Evolutionary conservation across 2,888 invertebrate species (phyloP).

Genomic region (Balanococcus diminutus): DNA sequence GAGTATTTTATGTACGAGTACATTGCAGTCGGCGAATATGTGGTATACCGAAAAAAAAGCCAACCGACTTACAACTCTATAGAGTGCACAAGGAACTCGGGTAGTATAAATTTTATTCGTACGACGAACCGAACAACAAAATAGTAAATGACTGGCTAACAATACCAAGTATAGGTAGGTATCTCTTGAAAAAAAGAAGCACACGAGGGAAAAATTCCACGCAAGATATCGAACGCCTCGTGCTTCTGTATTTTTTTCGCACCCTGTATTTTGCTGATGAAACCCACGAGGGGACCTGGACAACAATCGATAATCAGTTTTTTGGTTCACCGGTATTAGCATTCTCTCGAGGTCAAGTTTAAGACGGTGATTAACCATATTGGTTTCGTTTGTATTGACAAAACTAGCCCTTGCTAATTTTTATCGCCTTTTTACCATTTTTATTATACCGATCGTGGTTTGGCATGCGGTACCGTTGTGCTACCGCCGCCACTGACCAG

Average conservation of each 20-base stretch:
- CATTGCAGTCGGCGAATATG: slow-evolving; percentile 33
- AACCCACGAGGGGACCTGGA: not conserved
- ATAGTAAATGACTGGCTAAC: not conserved
- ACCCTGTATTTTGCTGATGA: not conserved
- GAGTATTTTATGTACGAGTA: slow-evolving; percentile 44
- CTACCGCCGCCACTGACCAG: not conserved
- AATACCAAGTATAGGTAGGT: not conserved
- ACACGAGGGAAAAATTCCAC: not conserved
- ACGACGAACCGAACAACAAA: not conserved
- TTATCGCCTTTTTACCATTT: slow-evolving; percentile 18
- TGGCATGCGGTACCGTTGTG: not conserved
- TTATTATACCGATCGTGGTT: not conserved
- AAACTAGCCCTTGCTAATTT: slow-evolving; percentile 19
- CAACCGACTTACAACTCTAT: not conserved
- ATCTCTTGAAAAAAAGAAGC: not conserved
- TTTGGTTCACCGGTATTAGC: slow-evolving; percentile 39
- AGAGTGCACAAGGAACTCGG: not conserved
- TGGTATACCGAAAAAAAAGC: not conserved
- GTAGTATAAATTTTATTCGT: slow-evolving; percentile 7
- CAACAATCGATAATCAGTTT: slow-evolving; percentile 31
- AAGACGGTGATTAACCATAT: slow-evolving; percentile 14
- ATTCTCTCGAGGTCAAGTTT: slow-evolving; percentile 35
- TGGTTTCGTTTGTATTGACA: not conserved
- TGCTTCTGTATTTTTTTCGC: not conserved
- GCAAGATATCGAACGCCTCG: not conserved